Base-by-base conservation (phyloP, 1,140 invertebrate genomes). In the Papilio polyxenes region DNA sequence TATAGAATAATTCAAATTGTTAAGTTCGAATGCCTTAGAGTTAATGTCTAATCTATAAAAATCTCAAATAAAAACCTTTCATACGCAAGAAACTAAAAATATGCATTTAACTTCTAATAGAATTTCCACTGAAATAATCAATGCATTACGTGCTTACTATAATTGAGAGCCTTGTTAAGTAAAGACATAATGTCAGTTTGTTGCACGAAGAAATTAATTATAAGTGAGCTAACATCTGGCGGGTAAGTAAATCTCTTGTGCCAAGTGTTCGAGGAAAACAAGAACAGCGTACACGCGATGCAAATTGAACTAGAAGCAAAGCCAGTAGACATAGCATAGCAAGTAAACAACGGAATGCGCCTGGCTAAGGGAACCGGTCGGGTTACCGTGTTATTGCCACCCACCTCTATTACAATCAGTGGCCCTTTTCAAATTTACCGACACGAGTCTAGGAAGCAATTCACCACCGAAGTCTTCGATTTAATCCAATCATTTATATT, bases 301-400 rank as follows among this genome's bases (percentile, higher is more conserved):
- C 84, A 85, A 85, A 85, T 85, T 80, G 77, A 44, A 48, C 82
- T 74, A 82, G 82, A 82, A 82, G 76, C 69, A 62, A 37, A 62
- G 48, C 44, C 79, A 11, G 53, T 65, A 59, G 77, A 56, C 44
- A 44, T 49, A 75, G 56, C 51, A 31, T 37, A 62, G 77, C 72
- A 48, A 75, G 31, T 75, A 62, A 76, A 81, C 72, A 62, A 13
- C 56, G 37, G 82, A 53, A 82, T 78, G 77, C 82, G 81, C 77
- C 56, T 15, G 56, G 17, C 56, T 8, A 2, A 23, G 13, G 77
- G 37, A 79, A 79, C 77, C 77, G 77, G 77, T 79, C 56, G 65
- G 4, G 11, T 31, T 72, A 72, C 31, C 11, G 65, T 72, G 65
- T 72, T 37, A 40, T 49, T 49, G 17, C 74, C 40, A 62, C 53